phyloP scores from a whole-genome alignment of 2,797 vertebrate species.

The Tenualosa ilisha region DNA sequence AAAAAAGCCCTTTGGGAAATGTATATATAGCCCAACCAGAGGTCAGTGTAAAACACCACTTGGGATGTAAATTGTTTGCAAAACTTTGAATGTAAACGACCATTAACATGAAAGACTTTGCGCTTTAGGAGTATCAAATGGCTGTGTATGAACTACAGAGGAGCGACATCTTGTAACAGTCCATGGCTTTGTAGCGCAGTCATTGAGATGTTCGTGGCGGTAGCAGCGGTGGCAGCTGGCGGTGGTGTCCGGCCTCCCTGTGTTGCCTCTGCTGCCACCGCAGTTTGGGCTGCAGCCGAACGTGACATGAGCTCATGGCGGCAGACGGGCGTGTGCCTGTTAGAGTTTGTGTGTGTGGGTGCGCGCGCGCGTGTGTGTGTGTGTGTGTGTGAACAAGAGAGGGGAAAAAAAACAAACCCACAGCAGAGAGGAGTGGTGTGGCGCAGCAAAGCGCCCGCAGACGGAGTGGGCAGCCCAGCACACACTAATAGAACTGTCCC shows the following conservation, averaged over 20 bases:
- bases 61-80: background rate
- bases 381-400: background rate
- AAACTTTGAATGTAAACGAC: background rate
- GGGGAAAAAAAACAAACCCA: background rate
- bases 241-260: background rate
- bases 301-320: conserved; percentile 18
- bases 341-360: background rate
- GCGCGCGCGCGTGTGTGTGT: background rate
- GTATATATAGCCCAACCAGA: background rate
- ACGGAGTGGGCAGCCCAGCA: conserved; percentile 1
- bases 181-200: background rate
- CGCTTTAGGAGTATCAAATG: background rate
- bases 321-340: background rate
- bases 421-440: background rate
- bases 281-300: background rate
- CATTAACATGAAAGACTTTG: background rate
- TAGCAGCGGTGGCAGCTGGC: background rate
- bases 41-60: background rate
- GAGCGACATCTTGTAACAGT: background rate
- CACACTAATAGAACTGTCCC: conserved; percentile 22
- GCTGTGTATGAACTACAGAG: background rate
- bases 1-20: background rate
- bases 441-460: background rate
- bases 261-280: background rate
- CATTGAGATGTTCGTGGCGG: background rate